Conservation (phyloP, 2,797 vertebrate species). For the Neostethus bicornis region DNA sequence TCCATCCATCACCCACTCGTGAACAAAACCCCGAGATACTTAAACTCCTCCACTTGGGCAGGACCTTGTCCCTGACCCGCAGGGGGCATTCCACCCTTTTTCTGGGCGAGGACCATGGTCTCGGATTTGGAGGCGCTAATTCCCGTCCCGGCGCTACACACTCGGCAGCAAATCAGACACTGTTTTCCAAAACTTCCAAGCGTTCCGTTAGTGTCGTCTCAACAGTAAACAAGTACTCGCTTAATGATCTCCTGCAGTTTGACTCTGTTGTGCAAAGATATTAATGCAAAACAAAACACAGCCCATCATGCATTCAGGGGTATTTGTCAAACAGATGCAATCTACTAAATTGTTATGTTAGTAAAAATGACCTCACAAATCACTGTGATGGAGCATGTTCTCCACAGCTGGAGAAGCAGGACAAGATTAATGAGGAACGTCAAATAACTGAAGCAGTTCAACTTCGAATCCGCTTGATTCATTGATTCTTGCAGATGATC, state of each 20-base stretch:
- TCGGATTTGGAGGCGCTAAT: too few relatives aligned
- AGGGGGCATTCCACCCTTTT: too few relatives aligned
- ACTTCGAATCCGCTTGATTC: conserved; percentile 16
- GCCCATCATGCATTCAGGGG: conserved; percentile 13
- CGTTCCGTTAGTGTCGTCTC: too few relatives aligned
- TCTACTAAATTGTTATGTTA: conserved; percentile 19
- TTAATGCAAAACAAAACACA: conserved; percentile 9
- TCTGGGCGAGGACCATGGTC: too few relatives aligned
- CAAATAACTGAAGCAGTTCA: conserved; percentile 6
- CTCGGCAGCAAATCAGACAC: too few relatives aligned
- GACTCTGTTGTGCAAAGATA: background rate
- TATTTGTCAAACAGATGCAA: conserved; percentile 18
- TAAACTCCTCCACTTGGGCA: too few relatives aligned
- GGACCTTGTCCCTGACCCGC: too few relatives aligned
- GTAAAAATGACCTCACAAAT: conserved; percentile 19
- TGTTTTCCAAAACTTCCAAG: too few relatives aligned
- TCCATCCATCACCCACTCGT: too few relatives aligned
- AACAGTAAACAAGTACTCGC: conserved; percentile 3
- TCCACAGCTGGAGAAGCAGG: conserved; percentile 8
- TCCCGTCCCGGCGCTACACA: too few relatives aligned
- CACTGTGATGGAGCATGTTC: conserved; percentile 29
- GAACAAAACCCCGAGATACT: too few relatives aligned
- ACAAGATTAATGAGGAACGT: conserved; percentile 33
- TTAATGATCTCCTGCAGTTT: conserved; percentile 1
- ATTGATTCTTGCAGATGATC: background rate